A percentile compares a stretch with the other conserved stretches of the same genome.
Evolutionary conservation across 2,797 vertebrate species (phyloP).

Genomic region (Pelochelys cantorii): DNA sequence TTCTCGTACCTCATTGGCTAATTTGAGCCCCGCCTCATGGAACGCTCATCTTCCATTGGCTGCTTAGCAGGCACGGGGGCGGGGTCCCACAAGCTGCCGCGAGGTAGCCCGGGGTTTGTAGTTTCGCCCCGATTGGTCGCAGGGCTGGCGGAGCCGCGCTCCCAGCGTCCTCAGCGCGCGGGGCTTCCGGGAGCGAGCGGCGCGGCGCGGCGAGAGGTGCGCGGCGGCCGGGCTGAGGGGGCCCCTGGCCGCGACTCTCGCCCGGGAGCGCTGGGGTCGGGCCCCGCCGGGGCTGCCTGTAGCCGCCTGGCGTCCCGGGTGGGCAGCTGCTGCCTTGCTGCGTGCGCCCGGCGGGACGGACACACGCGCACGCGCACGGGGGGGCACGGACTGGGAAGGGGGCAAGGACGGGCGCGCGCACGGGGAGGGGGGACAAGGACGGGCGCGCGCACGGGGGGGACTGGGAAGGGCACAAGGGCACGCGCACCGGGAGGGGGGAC

Average conservation of each 20-base stretch:
- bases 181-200: background rate
- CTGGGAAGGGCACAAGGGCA: too few relatives aligned
- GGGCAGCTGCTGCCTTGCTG: background rate
- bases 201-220: too few relatives aligned
- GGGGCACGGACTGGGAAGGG: too few relatives aligned
- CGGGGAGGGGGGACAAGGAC: too few relatives aligned
- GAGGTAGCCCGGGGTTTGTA: background rate
- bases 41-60: rapidly evolving
- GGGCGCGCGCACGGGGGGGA: too few relatives aligned
- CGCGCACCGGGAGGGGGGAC: too few relatives aligned
- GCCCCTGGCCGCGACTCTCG: too few relatives aligned
- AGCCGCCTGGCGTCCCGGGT: too few relatives aligned
- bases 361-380: too few relatives aligned
- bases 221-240: too few relatives aligned
- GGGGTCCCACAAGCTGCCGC: rapidly evolving
- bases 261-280: background rate
- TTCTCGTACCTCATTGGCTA: rapidly evolving
- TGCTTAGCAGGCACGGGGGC: rapidly evolving
- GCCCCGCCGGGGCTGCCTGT: rapidly evolving
- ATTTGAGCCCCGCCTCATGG: rapidly evolving
- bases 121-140: rapidly evolving
- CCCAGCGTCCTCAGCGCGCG: background rate
- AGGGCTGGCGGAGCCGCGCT: rapidly evolving
- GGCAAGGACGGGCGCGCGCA: too few relatives aligned
- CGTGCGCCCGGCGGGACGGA: too few relatives aligned